Conservation (phyloP, 2,888 invertebrate species). For the Brenthis ino region DNA sequence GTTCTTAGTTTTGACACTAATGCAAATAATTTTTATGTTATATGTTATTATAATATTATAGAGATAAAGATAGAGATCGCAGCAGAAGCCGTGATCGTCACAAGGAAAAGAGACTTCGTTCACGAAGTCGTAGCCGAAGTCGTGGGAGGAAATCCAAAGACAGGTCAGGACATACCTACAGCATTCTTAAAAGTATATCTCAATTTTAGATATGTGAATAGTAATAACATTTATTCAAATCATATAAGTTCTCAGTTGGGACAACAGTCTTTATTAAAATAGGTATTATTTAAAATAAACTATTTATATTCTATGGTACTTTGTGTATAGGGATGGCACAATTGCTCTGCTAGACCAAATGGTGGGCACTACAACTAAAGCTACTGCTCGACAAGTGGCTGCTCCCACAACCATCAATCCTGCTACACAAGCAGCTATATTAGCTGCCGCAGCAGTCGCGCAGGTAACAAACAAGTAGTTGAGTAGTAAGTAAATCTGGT, state of each 20-base stretch:
- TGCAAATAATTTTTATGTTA: not conserved
- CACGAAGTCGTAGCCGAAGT: slow-evolving; percentile 64
- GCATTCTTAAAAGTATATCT: too few species aligned
- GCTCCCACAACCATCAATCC: slow-evolving; percentile 67
- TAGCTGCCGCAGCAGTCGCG: slow-evolving; percentile 83
- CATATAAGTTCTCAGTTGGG: too few species aligned
- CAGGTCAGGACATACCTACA: slow-evolving; percentile 50
- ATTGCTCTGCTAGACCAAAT: slow-evolving; percentile 78
- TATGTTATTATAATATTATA: slow-evolving; percentile 46
- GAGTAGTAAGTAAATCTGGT: not conserved
- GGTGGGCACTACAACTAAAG: slow-evolving; percentile 79
- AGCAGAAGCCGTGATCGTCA: slow-evolving; percentile 67
- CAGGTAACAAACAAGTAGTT: slow-evolving; percentile 53
- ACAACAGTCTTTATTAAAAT: too few species aligned
- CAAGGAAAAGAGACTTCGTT: slow-evolving; percentile 62
- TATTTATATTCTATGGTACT: too few species aligned
- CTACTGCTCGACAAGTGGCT: slow-evolving; percentile 65
- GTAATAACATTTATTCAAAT: not conserved
- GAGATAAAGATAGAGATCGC: slow-evolving; percentile 70
- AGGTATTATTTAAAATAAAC: too few species aligned
- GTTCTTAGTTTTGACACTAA: too few species aligned
- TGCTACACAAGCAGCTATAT: slow-evolving; percentile 81
- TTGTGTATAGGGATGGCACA: slow-evolving; percentile 68
- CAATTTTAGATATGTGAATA: too few species aligned
- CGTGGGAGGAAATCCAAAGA: slow-evolving; percentile 75